Percentiles rank a stretch among this genome's conserved stretches.
phyloP scores from a whole-genome alignment of 2,888 invertebrate species.

The Mythimna pallens region DNA sequence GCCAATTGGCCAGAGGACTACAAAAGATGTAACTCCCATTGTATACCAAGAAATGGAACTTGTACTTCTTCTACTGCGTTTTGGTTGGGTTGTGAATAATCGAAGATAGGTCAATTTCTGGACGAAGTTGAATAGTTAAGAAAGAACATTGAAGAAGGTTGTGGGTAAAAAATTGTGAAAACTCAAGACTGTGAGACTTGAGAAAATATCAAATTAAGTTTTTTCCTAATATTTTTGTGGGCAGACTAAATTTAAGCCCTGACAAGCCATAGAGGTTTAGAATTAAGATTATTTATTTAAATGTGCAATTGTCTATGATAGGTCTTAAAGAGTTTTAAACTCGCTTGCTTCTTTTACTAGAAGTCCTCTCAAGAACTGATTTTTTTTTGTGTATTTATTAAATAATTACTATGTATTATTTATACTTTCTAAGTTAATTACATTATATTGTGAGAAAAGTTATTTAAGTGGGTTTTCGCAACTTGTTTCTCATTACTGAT shows the following conservation, averaged over 20 bases:
- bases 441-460: conserved; percentile 23
- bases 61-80: not conserved
- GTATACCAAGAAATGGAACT: too few relatives aligned
- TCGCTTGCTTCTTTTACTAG: conserved; percentile 44
- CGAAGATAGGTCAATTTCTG: conserved; percentile 21
- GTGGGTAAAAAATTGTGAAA: conserved; percentile 35
- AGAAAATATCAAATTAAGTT: conserved; percentile 39
- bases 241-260: conserved; percentile 4
- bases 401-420: conserved; percentile 1
- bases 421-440: conserved; percentile 17
- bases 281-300: conserved; percentile 49
- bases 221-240: conserved; percentile 19
- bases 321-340: conserved; percentile 52
- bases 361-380: conserved; percentile 55
- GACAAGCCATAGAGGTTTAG: conserved; percentile 22
- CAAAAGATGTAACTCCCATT: not conserved
- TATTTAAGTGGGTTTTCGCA: conserved; percentile 18
- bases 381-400: conserved; percentile 30
- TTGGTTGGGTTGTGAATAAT: conserved; percentile 16
- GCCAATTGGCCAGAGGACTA: not conserved
- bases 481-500: not conserved
- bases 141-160: conserved; percentile 30
- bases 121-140: conserved; percentile 12
- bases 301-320: conserved; percentile 21
- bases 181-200: conserved; percentile 35